Evolutionary conservation across 2,888 invertebrate genomes (phyloP), one percentile per base, ranked within the genome.

Genomic region (Strigamia transsilvanica): DNA sequence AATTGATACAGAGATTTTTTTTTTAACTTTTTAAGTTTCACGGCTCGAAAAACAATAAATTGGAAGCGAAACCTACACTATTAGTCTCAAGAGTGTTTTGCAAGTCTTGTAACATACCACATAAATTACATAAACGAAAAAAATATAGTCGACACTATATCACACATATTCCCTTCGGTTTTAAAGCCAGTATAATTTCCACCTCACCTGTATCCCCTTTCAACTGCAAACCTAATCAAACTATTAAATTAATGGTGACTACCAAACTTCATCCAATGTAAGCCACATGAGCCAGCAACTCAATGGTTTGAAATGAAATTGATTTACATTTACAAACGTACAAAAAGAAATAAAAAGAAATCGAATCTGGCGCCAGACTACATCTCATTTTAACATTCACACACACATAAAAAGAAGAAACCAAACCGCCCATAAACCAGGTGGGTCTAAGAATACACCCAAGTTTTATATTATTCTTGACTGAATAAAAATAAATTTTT

Each of bases 341-440:
- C 51, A 6, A 51, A 15, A 51, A 15, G n/a, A 9, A 56, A 10
- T 27, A 73, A 73, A 73, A 73, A 12, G 27, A 73, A 32, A 7
- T 32, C 73, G 15, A 73, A 73, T 10, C 61, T 15, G 21, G 18
- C 12, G 61, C 23, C 23, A 21, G 12, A 13, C 23, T 32, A 32
- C 32, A 73, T 73, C 73, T 32, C 73, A 13, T 32, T 73, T 32
- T 32, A 73, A 21, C 73, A 73, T 73, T 73, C n/a, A 32, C 73
- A 12, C 73, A 73, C 6, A 15, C 23, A 73, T 51, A 73, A 73
- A 27, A 27, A 73, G 9, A 18, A 21, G 21, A 73, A 73, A 12
- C 32, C 73, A 23, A 73, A 73, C 73, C 23, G n/a, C 73, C 73
- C 32, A 73, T 73, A 73, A 73, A 73, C 23, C 73, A 73, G 23